Percentiles rank a stretch among this genome's conserved stretches.
These are phyloP conservation scores for Diarsia dahlii DNA, from an alignment of 2,888 invertebrate genomes.

Conservation along the genomic window DNA sequence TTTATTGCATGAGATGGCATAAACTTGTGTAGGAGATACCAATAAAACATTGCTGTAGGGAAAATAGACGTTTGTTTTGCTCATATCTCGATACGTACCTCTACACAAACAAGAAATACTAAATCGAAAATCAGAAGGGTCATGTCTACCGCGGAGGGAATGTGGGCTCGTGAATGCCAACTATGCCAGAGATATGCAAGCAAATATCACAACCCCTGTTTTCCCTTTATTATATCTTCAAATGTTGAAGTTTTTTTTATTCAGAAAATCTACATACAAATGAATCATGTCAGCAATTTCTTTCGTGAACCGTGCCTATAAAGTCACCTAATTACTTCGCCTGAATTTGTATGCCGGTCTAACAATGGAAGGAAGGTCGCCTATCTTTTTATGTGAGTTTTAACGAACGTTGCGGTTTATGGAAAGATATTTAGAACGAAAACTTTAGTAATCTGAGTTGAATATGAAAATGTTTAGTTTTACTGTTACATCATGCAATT, in stretches of 20 bases:
- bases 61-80: slow-evolving; percentile 72
- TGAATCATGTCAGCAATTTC: slow-evolving; percentile 53
- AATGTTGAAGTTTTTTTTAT: slow-evolving; percentile 42
- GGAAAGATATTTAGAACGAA: slow-evolving; percentile 39
- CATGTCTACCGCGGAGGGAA: slow-evolving; percentile 42
- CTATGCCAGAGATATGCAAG: slow-evolving; percentile 46
- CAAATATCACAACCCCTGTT: slow-evolving; percentile 39
- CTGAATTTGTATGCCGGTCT: slow-evolving; percentile 48
- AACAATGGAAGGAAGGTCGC: slow-evolving; percentile 47
- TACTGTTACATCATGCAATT: slow-evolving; percentile 17
- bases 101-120: slow-evolving; percentile 30
- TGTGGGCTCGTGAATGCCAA: slow-evolving; percentile 44
- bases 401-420: slow-evolving; percentile 34
- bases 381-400: slow-evolving; percentile 58
- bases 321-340: slow-evolving; percentile 58
- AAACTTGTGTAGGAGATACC: slow-evolving; percentile 83
- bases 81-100: slow-evolving; percentile 39
- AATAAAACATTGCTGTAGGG: slow-evolving; percentile 85
- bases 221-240: slow-evolving; percentile 38
- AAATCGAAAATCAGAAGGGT: slow-evolving; percentile 57
- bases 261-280: slow-evolving; percentile 49
- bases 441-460: slow-evolving; percentile 37
- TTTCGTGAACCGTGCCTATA: slow-evolving; percentile 55
- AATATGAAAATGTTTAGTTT: slow-evolving; percentile 41
- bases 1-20: slow-evolving; percentile 89